Conservation (phyloP, 2,113 vertebrate species). For the Forbesichthys agassizii region DNA sequence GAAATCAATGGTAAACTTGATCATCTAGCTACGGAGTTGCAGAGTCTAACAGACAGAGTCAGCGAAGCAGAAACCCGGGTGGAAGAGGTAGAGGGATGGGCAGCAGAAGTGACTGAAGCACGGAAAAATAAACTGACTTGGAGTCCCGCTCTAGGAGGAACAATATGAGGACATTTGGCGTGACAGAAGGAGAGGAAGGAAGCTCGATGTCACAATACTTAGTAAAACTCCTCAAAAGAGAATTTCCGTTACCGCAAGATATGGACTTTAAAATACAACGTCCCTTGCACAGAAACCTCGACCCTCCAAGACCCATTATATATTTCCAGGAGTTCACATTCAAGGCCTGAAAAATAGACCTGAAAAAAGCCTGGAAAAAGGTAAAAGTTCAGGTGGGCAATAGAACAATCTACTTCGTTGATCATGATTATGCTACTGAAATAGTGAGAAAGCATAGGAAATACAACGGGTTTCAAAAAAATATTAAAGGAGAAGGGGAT, state of each 20-base stretch:
- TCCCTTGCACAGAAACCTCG: not conserved
- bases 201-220: not conserved
- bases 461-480: not conserved
- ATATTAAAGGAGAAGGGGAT: not conserved
- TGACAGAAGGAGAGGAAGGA: not conserved
- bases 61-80: not conserved
- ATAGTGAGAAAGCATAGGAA: not conserved
- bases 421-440: not conserved
- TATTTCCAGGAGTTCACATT: not conserved
- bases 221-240: constrained; percentile 1
- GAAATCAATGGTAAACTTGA: constrained; percentile 1
- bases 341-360: not conserved
- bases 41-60: not conserved
- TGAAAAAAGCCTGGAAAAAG: not conserved
- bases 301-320: not conserved
- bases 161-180: not conserved
- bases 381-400: not conserved
- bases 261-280: not conserved
- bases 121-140: no score
- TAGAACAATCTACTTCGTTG: not conserved
- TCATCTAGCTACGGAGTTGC: not conserved
- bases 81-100: not conserved
- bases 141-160: not conserved
- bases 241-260: not conserved
- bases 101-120: not conserved